Evolutionary conservation across 2,888 invertebrate species (phyloP).

Genomic region (Cephus spinipes): DNA sequence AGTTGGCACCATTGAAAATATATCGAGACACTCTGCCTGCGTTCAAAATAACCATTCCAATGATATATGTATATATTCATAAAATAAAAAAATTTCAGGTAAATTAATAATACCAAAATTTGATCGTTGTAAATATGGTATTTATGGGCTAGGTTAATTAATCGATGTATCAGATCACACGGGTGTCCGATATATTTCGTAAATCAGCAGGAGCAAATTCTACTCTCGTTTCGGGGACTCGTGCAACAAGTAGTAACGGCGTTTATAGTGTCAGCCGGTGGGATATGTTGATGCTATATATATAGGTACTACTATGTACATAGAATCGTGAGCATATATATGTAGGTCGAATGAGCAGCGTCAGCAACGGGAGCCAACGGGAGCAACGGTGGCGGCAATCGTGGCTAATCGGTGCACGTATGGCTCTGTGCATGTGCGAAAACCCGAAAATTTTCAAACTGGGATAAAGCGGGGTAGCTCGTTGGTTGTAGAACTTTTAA

Average conservation of each 20-base stretch:
- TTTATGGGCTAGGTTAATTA: neutral
- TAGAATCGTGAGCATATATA: slow-evolving; percentile 26
- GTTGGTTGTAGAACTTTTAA: neutral
- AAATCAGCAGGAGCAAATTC: neutral
- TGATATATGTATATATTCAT: neutral
- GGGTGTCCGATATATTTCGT: neutral
- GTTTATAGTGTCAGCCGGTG: slow-evolving; percentile 48
- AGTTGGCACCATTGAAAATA: neutral
- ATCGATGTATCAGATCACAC: neutral
- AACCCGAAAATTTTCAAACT: slow-evolving; percentile 42
- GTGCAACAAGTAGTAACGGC: slow-evolving; percentile 63
- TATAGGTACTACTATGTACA: slow-evolving; percentile 35
- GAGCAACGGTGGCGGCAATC: slow-evolving; percentile 34
- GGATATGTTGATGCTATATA: slow-evolving; percentile 23
- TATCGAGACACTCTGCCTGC: neutral
- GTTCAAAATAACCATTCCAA: neutral
- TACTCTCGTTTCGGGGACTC: slow-evolving; percentile 44
- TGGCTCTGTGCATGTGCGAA: neutral
- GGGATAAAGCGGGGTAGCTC: slow-evolving; percentile 21
- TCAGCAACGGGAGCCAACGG: slow-evolving; percentile 26
- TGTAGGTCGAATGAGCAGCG: slow-evolving; percentile 26
- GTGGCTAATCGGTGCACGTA: neutral
- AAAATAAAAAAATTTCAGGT: neutral
- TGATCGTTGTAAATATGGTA: neutral
- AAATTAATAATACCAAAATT: neutral